Evolutionary conservation across 2,888 invertebrate genomes (phyloP), one percentile per base, ranked within the genome.

Genomic region (Ectobius pallidus): DNA sequence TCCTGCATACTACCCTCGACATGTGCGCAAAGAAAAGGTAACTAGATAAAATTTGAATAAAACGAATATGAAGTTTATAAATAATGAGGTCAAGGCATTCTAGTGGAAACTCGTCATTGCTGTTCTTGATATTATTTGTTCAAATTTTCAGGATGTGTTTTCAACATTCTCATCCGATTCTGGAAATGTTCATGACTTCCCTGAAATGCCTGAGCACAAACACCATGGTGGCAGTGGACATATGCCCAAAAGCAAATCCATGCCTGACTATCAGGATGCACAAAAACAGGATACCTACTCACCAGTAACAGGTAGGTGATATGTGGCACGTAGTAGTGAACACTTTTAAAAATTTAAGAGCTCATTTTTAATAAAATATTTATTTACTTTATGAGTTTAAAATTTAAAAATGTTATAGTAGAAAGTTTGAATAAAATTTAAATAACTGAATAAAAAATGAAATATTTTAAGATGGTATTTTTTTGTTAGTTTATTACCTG

Each of bases 91-190:
- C n/a, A n/a, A n/a, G n/a, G n/a, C n/a, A n/a, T n/a, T n/a, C n/a
- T n/a, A n/a, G n/a, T n/a, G n/a, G n/a, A n/a, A n/a, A n/a, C n/a
- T n/a, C n/a, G n/a, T n/a, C n/a, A n/a, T n/a, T n/a, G n/a, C n/a
- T n/a, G n/a, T n/a, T n/a, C n/a, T n/a, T n/a, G n/a, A n/a, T n/a
- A n/a, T n/a, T n/a, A n/a, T n/a, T n/a, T n/a, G n/a, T n/a, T n/a
- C n/a, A n/a, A n/a, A 6, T 58, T 3, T 1, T 58, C 74, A 82
- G 80, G 88, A 89, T 78, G 86, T 86, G 4, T 86, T 89, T 83
- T 89, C 92, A 78, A 87, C 89, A 52, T 88, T 92, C 79, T 93
- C 93, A 55, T 90, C 90, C 3, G 94, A 94, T 84, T 93, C 93
- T 70, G 94, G 93, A 3, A 92, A 91, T 78, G 88, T 90, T n/a